These are phyloP conservation scores for Halcyon smyrnensis DNA, from an alignment of 2,797 vertebrate genomes.

Conservation along the genomic window DNA sequence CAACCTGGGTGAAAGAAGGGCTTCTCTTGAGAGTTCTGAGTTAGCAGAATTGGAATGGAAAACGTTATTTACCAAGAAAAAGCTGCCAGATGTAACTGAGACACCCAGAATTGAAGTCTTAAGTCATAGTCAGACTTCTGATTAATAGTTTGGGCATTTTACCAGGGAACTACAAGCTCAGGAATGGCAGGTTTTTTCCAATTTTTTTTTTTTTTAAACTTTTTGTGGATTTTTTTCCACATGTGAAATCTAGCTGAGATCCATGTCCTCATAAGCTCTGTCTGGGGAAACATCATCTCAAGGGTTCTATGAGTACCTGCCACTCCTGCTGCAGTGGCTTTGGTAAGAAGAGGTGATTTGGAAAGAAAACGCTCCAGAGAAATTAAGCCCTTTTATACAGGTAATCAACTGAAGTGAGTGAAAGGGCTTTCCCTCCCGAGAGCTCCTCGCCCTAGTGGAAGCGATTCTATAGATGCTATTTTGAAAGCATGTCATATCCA, in stretches of 20 bases:
- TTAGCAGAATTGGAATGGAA: neutral
- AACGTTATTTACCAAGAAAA: neutral
- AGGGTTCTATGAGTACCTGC: neutral
- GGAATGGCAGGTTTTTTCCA: neutral
- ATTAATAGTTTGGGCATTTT: neutral
- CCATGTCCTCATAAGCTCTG: neutral
- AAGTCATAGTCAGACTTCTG: neutral
- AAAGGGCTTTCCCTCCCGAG: slow-evolving; percentile 68
- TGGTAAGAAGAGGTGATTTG: slow-evolving; percentile 38
- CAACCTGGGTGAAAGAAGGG: neutral
- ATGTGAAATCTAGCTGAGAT: neutral
- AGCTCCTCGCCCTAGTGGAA: slow-evolving; percentile 63
- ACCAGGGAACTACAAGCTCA: neutral
- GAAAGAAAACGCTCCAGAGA: slow-evolving; percentile 48
- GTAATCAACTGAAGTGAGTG: slow-evolving; percentile 70
- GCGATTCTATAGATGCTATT: slow-evolving; percentile 70
- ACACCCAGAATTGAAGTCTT: neutral
- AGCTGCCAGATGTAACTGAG: neutral
- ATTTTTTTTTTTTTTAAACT: no score
- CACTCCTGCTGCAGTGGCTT: neutral
- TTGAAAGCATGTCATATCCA: slow-evolving; percentile 72
- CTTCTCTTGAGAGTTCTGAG: neutral
- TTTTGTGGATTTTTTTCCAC: neutral
- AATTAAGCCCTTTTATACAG: slow-evolving; percentile 69
- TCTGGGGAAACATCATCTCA: neutral